These are phyloP conservation scores for Cyclura pinguis DNA, from an alignment of 2,797 vertebrate genomes.

Conservation along the genomic window DNA sequence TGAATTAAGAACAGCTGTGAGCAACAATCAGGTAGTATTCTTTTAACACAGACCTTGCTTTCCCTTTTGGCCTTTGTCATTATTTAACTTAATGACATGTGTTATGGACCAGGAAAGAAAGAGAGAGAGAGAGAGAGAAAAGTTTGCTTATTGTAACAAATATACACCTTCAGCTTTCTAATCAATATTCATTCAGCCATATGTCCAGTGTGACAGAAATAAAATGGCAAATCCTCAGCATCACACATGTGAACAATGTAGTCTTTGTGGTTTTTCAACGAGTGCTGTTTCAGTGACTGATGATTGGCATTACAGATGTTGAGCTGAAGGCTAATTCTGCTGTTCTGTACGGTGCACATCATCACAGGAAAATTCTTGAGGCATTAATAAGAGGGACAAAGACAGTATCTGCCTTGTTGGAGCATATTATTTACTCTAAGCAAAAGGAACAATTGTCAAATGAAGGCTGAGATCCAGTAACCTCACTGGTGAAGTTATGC, in stretches of 20 bases:
- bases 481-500: no score
- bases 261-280: slow-evolving; percentile 36
- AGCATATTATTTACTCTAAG: slow-evolving; percentile 35
- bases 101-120: slow-evolving; percentile 5
- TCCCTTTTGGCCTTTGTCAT: slow-evolving; percentile 32
- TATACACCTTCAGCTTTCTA: slow-evolving; percentile 24
- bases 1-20: slow-evolving; percentile 13
- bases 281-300: slow-evolving; percentile 1
- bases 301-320: slow-evolving; percentile 17
- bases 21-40: slow-evolving; percentile 3
- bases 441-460: not conserved
- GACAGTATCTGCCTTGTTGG: not conserved
- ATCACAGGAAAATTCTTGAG: slow-evolving; percentile 29
- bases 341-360: not conserved
- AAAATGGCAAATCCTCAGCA: slow-evolving; percentile 16
- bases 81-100: slow-evolving; percentile 41
- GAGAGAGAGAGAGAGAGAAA: not conserved
- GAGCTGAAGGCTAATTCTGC: slow-evolving; percentile 12
- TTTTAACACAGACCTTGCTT: slow-evolving; percentile 24
- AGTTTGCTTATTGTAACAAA: slow-evolving; percentile 26
- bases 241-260: not conserved
- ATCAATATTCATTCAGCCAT: slow-evolving; percentile 3
- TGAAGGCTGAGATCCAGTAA: not conserved
- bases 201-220: slow-evolving; percentile 24
- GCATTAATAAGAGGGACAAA: slow-evolving; percentile 13